Evolutionary conservation across 1,140 invertebrate species (phyloP).

Genomic region (Neodiprion lecontei): DNA sequence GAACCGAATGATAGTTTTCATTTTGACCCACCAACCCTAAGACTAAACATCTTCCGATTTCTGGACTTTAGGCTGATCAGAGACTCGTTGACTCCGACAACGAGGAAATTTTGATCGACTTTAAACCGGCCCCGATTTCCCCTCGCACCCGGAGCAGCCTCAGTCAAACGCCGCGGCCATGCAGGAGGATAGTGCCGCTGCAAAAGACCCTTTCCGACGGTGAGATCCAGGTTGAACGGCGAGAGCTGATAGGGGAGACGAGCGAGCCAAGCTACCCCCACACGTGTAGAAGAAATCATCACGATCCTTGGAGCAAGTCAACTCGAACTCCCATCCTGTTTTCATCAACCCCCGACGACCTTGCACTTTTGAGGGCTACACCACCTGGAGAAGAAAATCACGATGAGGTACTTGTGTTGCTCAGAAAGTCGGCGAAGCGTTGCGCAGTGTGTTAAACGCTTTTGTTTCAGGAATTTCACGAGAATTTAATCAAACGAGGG

Average conservation of each 20-base stretch:
- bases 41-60: not conserved
- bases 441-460: no score
- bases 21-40: slow-evolving; percentile 33
- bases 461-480: slow-evolving; percentile 72
- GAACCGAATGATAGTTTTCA: slow-evolving; percentile 25
- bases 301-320: slow-evolving; percentile 54
- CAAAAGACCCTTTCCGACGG: slow-evolving; percentile 83
- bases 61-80: slow-evolving; percentile 31
- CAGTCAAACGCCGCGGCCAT: slow-evolving; percentile 56
- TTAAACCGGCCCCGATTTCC: slow-evolving; percentile 76
- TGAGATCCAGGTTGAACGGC: slow-evolving; percentile 75
- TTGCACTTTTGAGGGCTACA: slow-evolving; percentile 49
- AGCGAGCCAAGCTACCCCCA: slow-evolving; percentile 59
- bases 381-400: slow-evolving; percentile 51
- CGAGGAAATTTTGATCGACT: slow-evolving; percentile 86
- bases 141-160: slow-evolving; percentile 65
- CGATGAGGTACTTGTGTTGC: slow-evolving; percentile 49
- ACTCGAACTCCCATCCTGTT: slow-evolving; percentile 55
- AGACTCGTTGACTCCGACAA: slow-evolving; percentile 65
- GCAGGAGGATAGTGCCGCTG: slow-evolving; percentile 67
- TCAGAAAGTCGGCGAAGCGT: no score
- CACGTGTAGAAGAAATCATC: slow-evolving; percentile 55
- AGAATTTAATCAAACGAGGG: slow-evolving; percentile 77
- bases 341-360: slow-evolving; percentile 59
- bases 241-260: slow-evolving; percentile 53